Evolutionary conservation across 2,888 invertebrate species (phyloP).

Genomic region (Hirtodrosophila alboralis): DNA sequence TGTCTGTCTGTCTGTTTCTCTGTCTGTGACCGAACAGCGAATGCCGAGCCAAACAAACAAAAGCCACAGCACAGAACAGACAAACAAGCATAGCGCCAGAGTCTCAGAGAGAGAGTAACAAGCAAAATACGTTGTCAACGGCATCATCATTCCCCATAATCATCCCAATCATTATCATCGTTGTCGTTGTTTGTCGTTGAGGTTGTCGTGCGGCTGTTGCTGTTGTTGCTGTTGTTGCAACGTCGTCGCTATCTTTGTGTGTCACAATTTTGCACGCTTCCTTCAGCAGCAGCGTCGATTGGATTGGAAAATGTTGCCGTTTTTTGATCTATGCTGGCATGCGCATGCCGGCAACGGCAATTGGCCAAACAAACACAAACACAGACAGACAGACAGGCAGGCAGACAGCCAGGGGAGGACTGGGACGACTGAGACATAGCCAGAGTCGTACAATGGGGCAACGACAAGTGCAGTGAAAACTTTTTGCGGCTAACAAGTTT

Average conservation of each 20-base stretch:
- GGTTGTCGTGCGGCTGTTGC: conserved; percentile 47
- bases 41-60: conserved; percentile 41
- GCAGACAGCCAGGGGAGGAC: conserved; percentile 11
- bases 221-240: conserved; percentile 17
- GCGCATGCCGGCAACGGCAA: conserved; percentile 70
- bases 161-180: conserved; percentile 5
- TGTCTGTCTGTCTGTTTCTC: conserved; percentile 1
- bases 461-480: conserved; percentile 74
- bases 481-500: conserved; percentile 64
- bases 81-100: conserved; percentile 52
- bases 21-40: conserved; percentile 9
- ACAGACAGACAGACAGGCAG: conserved; percentile 32
- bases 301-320: conserved; percentile 69
- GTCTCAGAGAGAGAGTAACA: conserved; percentile 4
- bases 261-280: conserved; percentile 77
- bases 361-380: conserved; percentile 61
- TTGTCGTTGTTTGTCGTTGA: conserved; percentile 40
- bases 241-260: conserved; percentile 72
- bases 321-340: conserved; percentile 75
- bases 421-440: conserved; percentile 20
- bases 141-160: conserved; percentile 29
- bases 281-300: conserved; percentile 45
- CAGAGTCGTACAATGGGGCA: conserved; percentile 53
- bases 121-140: conserved; percentile 12
- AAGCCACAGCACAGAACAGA: conserved; percentile 38